Conservation (phyloP, 64 coral and sea anemone species). For the Pocillopora damicornis region DNA sequence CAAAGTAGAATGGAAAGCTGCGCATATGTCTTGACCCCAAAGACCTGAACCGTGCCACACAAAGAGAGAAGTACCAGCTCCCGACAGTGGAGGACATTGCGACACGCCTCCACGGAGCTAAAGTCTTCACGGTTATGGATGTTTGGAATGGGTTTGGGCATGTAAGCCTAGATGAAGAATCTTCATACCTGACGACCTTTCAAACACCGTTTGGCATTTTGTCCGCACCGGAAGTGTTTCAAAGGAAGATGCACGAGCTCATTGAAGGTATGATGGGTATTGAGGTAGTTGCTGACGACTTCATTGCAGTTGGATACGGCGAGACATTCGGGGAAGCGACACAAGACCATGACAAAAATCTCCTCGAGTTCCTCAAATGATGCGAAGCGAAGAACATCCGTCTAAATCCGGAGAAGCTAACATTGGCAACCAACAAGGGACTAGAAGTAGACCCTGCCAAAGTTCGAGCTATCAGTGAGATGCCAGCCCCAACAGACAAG, state of each 20-base stretch:
- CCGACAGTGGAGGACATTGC: conserved; percentile 54
- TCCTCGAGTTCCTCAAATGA: not conserved
- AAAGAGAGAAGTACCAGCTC: conserved; percentile 26
- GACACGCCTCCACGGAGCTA: conserved; percentile 51
- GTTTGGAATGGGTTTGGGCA: conserved; percentile 42
- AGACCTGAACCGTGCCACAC: conserved; percentile 29
- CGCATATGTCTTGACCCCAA: conserved; percentile 59
- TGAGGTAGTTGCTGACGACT: conserved; percentile 24
- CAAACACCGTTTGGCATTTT: conserved; percentile 38
- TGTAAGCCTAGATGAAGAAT: conserved; percentile 22
- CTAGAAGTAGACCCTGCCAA: conserved; percentile 20
- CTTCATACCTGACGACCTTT: conserved; percentile 33
- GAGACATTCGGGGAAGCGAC: conserved; percentile 10
- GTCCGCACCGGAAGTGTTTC: conserved; percentile 19
- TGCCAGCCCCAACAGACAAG: not conserved
- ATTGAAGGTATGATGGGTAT: conserved; percentile 1
- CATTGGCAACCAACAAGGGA: not conserved
- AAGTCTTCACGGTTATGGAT: conserved; percentile 44
- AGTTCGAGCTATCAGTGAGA: not conserved
- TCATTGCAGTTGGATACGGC: conserved; percentile 5
- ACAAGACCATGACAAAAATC: not conserved
- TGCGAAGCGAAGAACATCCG: not conserved
- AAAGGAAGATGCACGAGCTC: not conserved
- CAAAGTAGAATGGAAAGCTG: conserved; percentile 50
- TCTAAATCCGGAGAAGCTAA: conserved; percentile 17